Conservation (phyloP, 2,113 vertebrate genomes). For the Salminus brasiliensis region DNA sequence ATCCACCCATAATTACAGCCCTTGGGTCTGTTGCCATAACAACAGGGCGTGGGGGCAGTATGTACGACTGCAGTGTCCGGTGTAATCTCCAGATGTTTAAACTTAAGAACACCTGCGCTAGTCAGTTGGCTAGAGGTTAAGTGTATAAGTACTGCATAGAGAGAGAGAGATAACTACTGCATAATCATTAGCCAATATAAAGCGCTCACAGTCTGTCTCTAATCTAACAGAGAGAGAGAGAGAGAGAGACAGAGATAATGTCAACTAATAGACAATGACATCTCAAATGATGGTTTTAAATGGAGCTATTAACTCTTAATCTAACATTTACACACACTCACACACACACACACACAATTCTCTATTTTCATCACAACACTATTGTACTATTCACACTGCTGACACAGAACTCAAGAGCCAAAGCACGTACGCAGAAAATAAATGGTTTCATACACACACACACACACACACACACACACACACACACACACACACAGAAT, state of each 20-base stretch:
- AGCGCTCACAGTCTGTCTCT: slow-evolving; percentile 9
- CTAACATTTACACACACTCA: slow-evolving; percentile 5
- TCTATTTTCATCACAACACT: not conserved
- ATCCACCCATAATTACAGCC: slow-evolving; percentile 15
- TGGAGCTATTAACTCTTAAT: not conserved
- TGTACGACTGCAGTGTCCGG: not conserved
- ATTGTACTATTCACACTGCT: not conserved
- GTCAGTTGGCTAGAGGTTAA: not conserved
- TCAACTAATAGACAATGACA: slow-evolving; percentile 10
- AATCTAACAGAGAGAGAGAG: not conserved
- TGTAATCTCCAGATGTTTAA: slow-evolving; percentile 20
- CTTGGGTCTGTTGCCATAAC: not conserved
- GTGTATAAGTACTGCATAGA: not conserved
- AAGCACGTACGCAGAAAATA: too few species aligned
- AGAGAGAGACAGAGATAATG: not conserved
- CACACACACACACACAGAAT: not conserved
- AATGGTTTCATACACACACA: too few species aligned
- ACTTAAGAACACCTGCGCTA: not conserved
- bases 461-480: not conserved
- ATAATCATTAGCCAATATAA: not conserved
- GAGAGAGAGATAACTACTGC: not conserved
- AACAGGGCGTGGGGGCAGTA: not conserved
- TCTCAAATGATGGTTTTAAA: slow-evolving; percentile 11
- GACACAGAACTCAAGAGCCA: not conserved
- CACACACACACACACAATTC: not conserved